Conservation (phyloP, 1,140 invertebrate species). For the Aporrectodea caliginosa region DNA sequence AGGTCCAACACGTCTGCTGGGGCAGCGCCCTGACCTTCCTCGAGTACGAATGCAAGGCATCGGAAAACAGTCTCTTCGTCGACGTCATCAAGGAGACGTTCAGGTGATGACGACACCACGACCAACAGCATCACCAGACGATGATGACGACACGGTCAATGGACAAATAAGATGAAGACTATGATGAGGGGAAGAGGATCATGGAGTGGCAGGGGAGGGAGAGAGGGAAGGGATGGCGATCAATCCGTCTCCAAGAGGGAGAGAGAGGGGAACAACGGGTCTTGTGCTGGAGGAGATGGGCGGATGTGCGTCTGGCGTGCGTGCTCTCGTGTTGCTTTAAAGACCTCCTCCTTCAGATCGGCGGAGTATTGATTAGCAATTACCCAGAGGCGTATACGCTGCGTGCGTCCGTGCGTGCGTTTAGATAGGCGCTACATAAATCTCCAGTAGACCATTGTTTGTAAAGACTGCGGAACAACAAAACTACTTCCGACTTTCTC, state of each 20-base stretch:
- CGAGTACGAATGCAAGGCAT: conserved; percentile 20
- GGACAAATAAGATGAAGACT: neutral
- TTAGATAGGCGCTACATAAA: too few relatives aligned
- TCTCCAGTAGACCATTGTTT: too few relatives aligned
- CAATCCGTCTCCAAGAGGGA: neutral
- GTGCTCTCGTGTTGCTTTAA: too few relatives aligned
- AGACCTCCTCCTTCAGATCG: too few relatives aligned
- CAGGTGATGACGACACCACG: conserved; percentile 14
- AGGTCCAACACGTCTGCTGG: conserved; percentile 25
- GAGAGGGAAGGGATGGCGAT: neutral
- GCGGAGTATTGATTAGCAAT: too few relatives aligned
- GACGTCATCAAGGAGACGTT: conserved; percentile 13
- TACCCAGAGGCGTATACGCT: too few relatives aligned
- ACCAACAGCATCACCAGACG: neutral
- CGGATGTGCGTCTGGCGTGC: neutral
- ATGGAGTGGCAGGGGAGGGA: neutral
- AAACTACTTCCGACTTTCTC: too few relatives aligned
- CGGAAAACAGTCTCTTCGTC: conserved; percentile 16
- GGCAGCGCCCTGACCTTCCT: conserved; percentile 22
- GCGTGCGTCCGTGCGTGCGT: too few relatives aligned
- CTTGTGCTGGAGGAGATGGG: neutral
- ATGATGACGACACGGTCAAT: neutral
- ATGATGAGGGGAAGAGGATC: neutral
- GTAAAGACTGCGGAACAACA: too few relatives aligned
- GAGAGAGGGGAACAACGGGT: neutral